These are phyloP conservation scores for Ochotona princeps DNA, from an alignment of 2,113 vertebrate species.

Conservation along the genomic window DNA sequence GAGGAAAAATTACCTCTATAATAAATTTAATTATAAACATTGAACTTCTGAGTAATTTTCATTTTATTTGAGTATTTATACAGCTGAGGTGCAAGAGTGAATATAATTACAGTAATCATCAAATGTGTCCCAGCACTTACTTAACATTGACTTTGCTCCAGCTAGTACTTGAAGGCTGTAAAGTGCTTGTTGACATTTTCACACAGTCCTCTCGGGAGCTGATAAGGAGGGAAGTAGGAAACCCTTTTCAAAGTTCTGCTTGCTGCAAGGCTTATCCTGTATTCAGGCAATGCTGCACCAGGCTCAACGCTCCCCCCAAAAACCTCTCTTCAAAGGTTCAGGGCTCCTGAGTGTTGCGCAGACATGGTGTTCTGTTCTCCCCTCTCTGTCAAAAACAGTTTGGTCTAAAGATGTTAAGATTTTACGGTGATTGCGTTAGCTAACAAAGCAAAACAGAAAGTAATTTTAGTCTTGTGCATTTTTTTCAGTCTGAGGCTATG, in stretches of 20 bases:
- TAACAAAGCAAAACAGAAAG: background rate
- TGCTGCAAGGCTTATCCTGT: background rate
- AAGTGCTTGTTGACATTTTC: background rate
- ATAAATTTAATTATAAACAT: slow-evolving; percentile 3
- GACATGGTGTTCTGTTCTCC: background rate
- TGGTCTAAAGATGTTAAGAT: background rate
- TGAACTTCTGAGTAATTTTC: slow-evolving; percentile 30
- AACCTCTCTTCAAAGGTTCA: background rate
- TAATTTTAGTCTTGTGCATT: background rate
- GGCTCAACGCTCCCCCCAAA: background rate
- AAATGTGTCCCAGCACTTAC: background rate
- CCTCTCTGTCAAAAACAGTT: background rate
- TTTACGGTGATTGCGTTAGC: background rate
- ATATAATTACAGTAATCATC: background rate
- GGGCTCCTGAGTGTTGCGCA: background rate
- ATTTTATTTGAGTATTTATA: background rate
- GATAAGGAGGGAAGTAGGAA: background rate
- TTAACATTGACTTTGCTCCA: background rate
- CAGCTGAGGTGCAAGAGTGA: background rate
- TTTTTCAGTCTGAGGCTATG: too few relatives aligned
- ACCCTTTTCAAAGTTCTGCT: background rate
- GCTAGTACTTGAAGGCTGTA: background rate
- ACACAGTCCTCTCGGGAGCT: background rate
- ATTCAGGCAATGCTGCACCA: background rate
- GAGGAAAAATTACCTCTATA: background rate